A percentile compares a stretch with the other conserved stretches of the same genome.
Conservation (phyloP, 1,140 invertebrate species). For the Drosophila arawakana region DNA sequence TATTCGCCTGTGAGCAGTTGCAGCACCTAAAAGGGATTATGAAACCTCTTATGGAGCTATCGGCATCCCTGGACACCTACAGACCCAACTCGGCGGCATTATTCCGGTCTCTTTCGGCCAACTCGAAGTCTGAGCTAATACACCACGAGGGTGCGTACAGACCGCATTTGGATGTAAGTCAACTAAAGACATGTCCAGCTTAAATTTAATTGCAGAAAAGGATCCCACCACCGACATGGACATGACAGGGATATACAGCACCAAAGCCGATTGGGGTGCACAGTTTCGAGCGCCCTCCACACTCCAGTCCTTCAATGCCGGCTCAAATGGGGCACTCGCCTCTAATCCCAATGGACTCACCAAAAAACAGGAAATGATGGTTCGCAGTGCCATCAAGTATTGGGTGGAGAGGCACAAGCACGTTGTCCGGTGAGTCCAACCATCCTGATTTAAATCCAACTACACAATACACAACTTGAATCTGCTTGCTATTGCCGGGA, state of each 20-base stretch:
- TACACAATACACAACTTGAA: not conserved
- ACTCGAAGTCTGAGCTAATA: slow-evolving; percentile 86
- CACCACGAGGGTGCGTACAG: slow-evolving; percentile 84
- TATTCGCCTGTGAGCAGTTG: slow-evolving; percentile 93
- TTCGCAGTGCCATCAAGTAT: slow-evolving; percentile 93
- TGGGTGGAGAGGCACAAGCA: slow-evolving; percentile 95
- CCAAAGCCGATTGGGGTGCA: slow-evolving; percentile 90
- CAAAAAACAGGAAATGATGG: slow-evolving; percentile 92
- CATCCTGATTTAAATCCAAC: not conserved
- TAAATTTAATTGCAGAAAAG: slow-evolving; percentile 83
- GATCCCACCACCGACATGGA: slow-evolving; percentile 85
- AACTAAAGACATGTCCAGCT: slow-evolving; percentile 22
- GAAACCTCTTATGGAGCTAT: slow-evolving; percentile 93
- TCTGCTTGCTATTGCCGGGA: no score
- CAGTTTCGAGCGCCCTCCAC: slow-evolving; percentile 89
- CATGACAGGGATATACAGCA: slow-evolving; percentile 90
- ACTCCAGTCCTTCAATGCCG: slow-evolving; percentile 86
- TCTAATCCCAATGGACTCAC: slow-evolving; percentile 91
- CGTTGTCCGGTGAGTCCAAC: slow-evolving; percentile 88
- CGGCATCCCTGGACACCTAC: slow-evolving; percentile 91
- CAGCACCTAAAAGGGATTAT: slow-evolving; percentile 93
- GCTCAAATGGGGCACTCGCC: slow-evolving; percentile 55
- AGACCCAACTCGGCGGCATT: slow-evolving; percentile 91
- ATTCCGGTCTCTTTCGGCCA: slow-evolving; percentile 88
- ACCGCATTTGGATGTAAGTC: not conserved